Evolutionary conservation across 1,140 invertebrate genomes (phyloP).

Genomic region (Drosophila rhopaloa): DNA sequence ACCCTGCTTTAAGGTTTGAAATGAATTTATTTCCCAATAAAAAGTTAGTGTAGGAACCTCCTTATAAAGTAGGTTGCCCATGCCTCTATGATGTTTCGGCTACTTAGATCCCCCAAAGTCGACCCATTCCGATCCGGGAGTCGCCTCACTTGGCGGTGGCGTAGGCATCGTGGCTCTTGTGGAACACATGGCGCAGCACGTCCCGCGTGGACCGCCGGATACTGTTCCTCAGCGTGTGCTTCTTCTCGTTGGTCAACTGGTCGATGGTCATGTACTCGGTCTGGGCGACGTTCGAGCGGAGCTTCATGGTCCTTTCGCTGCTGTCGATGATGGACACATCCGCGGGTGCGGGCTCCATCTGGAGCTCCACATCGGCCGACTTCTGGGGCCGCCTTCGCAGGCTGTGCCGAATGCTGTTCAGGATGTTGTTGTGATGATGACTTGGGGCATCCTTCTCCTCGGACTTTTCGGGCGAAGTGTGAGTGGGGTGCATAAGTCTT

Average conservation of each 20-base stretch:
- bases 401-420: conserved; percentile 70
- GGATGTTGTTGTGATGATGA: conserved; percentile 49
- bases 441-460: conserved; percentile 1
- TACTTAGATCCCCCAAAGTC: not conserved
- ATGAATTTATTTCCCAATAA: no score
- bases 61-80: no score
- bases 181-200: conserved; percentile 77
- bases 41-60: no score
- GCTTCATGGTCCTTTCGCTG: conserved; percentile 72
- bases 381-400: conserved; percentile 69
- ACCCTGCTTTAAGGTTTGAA: no score
- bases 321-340: conserved; percentile 78
- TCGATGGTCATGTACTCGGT: conserved; percentile 76
- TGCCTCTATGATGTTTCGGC: not conserved
- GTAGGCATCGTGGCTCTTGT: conserved; percentile 77
- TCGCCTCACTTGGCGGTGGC: conserved; percentile 60
- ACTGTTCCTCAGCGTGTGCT: conserved; percentile 75
- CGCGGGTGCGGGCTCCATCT: conserved; percentile 6
- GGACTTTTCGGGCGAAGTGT: conserved; percentile 28
- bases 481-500: conserved; percentile 65
- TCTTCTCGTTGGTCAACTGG: conserved; percentile 71
- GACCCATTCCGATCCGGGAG: not conserved
- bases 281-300: conserved; percentile 57
- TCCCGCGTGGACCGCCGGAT: conserved; percentile 77
- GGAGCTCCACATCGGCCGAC: conserved; percentile 5